Base-by-base conservation (phyloP, 2,113 vertebrate species). In the Pomatorhinus ruficollis region DNA sequence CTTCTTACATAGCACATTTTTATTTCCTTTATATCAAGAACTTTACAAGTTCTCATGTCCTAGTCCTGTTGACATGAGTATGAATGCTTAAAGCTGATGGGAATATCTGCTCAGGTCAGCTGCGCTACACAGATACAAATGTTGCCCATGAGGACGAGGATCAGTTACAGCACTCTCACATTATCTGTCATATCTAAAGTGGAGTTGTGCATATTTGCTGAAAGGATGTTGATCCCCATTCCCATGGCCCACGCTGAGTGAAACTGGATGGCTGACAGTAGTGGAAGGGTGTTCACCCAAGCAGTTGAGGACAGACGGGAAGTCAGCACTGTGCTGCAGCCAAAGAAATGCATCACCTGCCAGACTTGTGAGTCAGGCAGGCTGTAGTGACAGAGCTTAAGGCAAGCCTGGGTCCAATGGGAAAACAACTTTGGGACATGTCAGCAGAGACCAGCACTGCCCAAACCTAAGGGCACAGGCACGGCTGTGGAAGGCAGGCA, bases 131-230 rank as follows among this genome's bases (percentile, higher is more conserved):
- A 74, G 42, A 59, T 21, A 56, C 5, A 60, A 80, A 65, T 3
- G 7, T 27, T 80, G 27, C 19, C 21, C 27, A 28, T 0, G 1
- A 21, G 12, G 70, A 81, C 0, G 23, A 35, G 76, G 71, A 54
- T 9, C 35, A 49, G 0, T 49, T 49, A 75, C 15, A 70, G 9
- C 15, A 57, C 12, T 61, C 54, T 42, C 50, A 65, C 5, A 3
- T 76, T 96, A 97, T 94, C 83, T 30, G 95, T 98, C 98, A 98
- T 98, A 15, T 96, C 96, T 35, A 93, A 84, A 10, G 25, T 66
- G 35, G 97, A 97, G 0, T 77, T 93, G 54, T 95, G 96, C 1
- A 84, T 96, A 80, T 99, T 99, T 10, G 96, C 97, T 84, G 97
- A 91, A 37, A 98, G 96, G 27, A 98, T 66, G 50, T 89, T 97